A percentile compares a stretch with the other conserved stretches of the same genome.
phyloP scores from a whole-genome alignment of 2,888 invertebrate genomes.

The Dryadula phaetusa region DNA sequence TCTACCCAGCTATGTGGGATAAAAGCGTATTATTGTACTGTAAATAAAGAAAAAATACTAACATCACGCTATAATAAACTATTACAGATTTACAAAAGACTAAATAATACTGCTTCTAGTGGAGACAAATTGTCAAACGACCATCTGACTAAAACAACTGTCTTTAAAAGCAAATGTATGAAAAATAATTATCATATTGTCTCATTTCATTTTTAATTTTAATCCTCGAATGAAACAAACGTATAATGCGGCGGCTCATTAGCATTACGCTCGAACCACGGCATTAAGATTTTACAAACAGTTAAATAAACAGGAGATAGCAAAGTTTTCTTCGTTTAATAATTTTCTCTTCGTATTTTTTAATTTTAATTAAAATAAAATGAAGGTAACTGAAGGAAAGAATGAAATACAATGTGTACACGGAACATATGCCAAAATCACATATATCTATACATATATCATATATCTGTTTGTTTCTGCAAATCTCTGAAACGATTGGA shows the following conservation, averaged over 20 bases:
- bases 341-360: conserved; percentile 6
- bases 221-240: conserved; percentile 23
- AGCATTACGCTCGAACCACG: conserved; percentile 34
- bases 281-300: conserved; percentile 34
- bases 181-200: conserved; percentile 19
- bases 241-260: conserved; percentile 39
- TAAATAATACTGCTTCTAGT: background rate
- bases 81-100: too few relatives aligned
- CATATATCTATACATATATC: too few relatives aligned
- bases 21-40: too few relatives aligned
- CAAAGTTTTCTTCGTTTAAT: conserved; percentile 16
- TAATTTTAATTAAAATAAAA: conserved; percentile 9
- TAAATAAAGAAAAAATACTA: too few relatives aligned
- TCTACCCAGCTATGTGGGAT: too few relatives aligned
- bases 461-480: too few relatives aligned
- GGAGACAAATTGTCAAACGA: background rate
- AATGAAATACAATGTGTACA: too few relatives aligned
- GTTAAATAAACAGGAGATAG: conserved; percentile 32
- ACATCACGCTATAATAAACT: background rate
- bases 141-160: background rate
- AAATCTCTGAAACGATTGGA: too few relatives aligned
- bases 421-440: too few relatives aligned
- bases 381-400: conserved; percentile 3
- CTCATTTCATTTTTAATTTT: conserved; percentile 27
- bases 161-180: background rate